Base-by-base conservation (phyloP, 1,140 invertebrate genomes). In the Lordiphosa collinella region DNA sequence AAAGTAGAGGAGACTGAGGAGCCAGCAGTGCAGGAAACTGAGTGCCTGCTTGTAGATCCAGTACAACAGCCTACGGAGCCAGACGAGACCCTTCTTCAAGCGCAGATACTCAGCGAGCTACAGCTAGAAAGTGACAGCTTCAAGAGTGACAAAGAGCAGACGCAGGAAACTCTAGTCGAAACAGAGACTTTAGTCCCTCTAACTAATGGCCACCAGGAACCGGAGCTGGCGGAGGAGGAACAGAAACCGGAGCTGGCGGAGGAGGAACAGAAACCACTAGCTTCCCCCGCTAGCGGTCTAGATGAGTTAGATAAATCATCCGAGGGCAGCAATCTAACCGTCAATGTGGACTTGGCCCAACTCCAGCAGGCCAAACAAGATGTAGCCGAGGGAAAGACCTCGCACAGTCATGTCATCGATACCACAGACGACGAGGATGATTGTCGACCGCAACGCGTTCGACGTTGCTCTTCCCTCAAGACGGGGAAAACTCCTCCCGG, bases 401-500 rank as follows among this genome's bases (percentile, higher is more conserved):
- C 16, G 1, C 66, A 73, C 16, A 78, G 57, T 7, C 78, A 82
- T 29, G 67, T 62, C 56, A 60, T 72, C 9, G 87, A 88, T 18
- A 84, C 87, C 43, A 87, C 88, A 4, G 80, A 82, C 2, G 78
- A 89, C 8, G 78, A 89, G 8, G 89, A 90, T 2, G 90, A 90
- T 65, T 91, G 92, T 36, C 85, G 90, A 56, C 92, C 92, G 1
- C 93, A 92, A 29, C 89, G 93, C 44, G 91, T 96, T 4, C 90
- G 94, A 29, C 90, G 96, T 46, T 95, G 94, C 85, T 96, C 96
- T 0, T 98, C 96, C 0, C 88, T 98, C 10, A 98, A 97, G 90
- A 94, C 94, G 0, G 94, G 95, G 0, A 98, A 98, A 90, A 97
- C 96, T 0, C 96, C 96, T 13, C 96, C 96, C 0, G 95, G 95